Percentiles rank a stretch among this genome's conserved stretches.
Evolutionary conservation across 2,888 invertebrate species (phyloP).

Genomic region (Eucera pruinosa): DNA sequence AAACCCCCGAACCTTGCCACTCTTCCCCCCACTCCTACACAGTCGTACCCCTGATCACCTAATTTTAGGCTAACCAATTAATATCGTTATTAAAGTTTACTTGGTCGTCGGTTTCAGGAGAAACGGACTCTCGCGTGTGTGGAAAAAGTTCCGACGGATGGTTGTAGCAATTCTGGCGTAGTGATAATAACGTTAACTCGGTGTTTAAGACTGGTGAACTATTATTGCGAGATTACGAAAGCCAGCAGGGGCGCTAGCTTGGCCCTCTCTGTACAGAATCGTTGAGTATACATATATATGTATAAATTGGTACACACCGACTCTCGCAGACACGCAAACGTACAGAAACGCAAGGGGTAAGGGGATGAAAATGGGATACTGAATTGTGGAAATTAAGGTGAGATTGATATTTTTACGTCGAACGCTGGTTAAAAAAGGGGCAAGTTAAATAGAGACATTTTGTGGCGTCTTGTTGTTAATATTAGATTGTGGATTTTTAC

Average conservation of each 20-base stretch:
- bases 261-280: constrained; percentile 70
- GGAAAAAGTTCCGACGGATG: constrained; percentile 48
- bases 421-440: no score
- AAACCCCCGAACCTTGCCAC: neutral
- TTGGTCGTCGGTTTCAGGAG: constrained; percentile 33
- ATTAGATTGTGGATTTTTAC: no score
- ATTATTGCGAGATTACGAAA: constrained; percentile 54
- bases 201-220: constrained; percentile 70
- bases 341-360: no score
- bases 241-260: constrained; percentile 32
- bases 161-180: constrained; percentile 69
- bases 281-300: constrained; percentile 51
- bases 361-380: no score
- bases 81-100: constrained; percentile 59
- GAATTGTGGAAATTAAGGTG: no score
- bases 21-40: neutral
- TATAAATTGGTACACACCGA: constrained; percentile 25
- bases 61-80: constrained; percentile 57
- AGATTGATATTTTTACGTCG: no score
- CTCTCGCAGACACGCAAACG: constrained; percentile 11
- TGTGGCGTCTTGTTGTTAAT: no score
- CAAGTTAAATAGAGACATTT: no score
- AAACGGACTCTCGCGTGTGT: constrained; percentile 37
- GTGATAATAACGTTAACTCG: constrained; percentile 72
- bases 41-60: constrained; percentile 28